Evolutionary conservation across 2,113 vertebrate genomes (phyloP).

Genomic region (Amazona guildingii): DNA sequence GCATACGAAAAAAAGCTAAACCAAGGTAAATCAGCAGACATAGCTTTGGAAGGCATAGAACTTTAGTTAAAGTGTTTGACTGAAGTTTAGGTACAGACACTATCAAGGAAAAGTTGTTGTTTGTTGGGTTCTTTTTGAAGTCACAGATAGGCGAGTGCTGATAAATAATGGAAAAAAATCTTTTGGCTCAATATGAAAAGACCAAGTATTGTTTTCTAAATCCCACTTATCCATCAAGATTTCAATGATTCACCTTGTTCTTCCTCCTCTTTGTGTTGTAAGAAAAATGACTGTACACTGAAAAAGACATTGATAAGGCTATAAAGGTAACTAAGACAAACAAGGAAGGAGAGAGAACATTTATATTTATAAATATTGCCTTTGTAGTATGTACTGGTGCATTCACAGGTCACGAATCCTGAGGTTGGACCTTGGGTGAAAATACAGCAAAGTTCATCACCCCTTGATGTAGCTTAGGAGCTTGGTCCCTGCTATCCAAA

Average conservation of each 20-base stretch:
- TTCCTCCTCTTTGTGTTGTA: slow-evolving; percentile 16
- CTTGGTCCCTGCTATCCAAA: neutral
- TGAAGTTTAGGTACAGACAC: neutral
- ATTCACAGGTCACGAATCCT: neutral
- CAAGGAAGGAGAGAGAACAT: neutral
- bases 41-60: neutral
- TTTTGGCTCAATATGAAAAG: neutral
- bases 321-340: slow-evolving; percentile 41
- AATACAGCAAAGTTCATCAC: neutral
- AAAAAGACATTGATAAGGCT: slow-evolving; percentile 33
- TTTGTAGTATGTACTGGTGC: neutral
- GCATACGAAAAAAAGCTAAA: neutral
- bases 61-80: neutral
- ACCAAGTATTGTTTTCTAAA: neutral
- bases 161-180: neutral
- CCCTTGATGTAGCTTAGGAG: neutral
- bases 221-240: slow-evolving; percentile 10
- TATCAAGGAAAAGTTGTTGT: neutral
- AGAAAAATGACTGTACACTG: slow-evolving; percentile 38
- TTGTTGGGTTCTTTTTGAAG: neutral
- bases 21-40: neutral
- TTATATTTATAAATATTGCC: neutral
- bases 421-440: neutral
- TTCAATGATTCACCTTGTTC: slow-evolving; percentile 16
- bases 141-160: neutral